Conservation (phyloP, 2,113 vertebrate species). For the Podiceps cristatus region DNA sequence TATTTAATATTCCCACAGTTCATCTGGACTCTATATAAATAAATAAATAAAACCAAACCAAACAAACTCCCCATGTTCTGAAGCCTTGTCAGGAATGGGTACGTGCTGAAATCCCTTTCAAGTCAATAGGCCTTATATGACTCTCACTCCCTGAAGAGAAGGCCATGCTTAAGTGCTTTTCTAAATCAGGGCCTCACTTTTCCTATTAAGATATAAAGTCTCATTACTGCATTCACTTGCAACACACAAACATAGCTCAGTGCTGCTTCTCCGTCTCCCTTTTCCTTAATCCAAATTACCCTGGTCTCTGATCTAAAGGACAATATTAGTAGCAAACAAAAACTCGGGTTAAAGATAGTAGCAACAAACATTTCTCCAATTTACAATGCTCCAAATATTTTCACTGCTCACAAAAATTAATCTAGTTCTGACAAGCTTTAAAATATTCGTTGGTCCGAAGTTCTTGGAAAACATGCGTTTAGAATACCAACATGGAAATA, state of each 20-base stretch:
- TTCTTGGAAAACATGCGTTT: background rate
- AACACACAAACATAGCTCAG: background rate
- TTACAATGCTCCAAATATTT: background rate
- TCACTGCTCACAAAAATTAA: background rate
- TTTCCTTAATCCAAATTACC: background rate
- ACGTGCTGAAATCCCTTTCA: background rate
- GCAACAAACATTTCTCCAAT: background rate
- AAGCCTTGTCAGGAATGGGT: background rate
- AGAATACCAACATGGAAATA: background rate
- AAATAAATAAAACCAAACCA: background rate
- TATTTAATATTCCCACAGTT: background rate
- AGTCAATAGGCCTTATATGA: background rate
- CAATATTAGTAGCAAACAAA: background rate
- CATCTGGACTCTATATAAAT: background rate
- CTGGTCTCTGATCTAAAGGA: background rate
- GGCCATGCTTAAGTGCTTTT: background rate
- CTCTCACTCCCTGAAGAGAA: background rate
- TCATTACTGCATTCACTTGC: background rate
- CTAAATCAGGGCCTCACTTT: background rate
- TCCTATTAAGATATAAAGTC: background rate
- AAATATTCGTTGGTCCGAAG: background rate
- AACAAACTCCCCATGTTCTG: background rate
- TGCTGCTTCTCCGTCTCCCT: background rate
- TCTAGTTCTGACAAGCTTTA: background rate
- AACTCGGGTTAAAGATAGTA: background rate